Evolutionary conservation across 2,113 vertebrate species (phyloP), one percentile per base, ranked within the genome.

Genomic region (Oncorhynchus keta): DNA sequence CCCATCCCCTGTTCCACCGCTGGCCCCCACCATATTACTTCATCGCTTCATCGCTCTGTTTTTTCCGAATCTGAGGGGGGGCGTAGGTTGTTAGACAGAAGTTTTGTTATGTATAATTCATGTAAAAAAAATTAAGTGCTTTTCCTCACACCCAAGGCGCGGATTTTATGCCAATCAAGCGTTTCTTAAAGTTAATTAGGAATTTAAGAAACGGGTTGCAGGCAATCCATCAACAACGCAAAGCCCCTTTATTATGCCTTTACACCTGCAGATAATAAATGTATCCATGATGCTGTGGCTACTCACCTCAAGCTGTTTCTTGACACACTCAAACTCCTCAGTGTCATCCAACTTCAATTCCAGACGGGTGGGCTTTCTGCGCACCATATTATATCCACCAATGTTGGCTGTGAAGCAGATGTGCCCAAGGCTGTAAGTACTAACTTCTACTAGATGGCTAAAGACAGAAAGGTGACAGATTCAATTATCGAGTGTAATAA

Each of bases 291-390:
- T 32, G 39, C 39, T 45, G 39, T 45, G 9, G 8, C 14, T 45
- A 2, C 1, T 11, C 83, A 97, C 97, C 96, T 99, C 97, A 0
- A 99, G 92, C 72, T 98, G 97, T 78, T 99, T 99, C 71, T 96
- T 95, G 62, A 97, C 91, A 61, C 93, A 94, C 82, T 99, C 97
- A 57, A 99, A 99, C 89, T 99, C 97, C 45, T 98, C 97, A 0
- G 95, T 96, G 78, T 99, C 97, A 28, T 99, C 97, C 72, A 99
- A 92, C 81, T 99, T 99, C 75, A 98, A 93, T 83, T 99, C 97
- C 77, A 99, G 85, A 9, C 97, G 96, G 0, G 97, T 99, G 14
- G 97, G 97, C 75, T 98, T 98, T 73, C 97, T 91, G 79, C 97
- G 93, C 86, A 99, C 84, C 97, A 98, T 99, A 57, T 5, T 45